Evolutionary conservation across 2,113 vertebrate genomes (phyloP).

Genomic region (Heliornis fulica): DNA sequence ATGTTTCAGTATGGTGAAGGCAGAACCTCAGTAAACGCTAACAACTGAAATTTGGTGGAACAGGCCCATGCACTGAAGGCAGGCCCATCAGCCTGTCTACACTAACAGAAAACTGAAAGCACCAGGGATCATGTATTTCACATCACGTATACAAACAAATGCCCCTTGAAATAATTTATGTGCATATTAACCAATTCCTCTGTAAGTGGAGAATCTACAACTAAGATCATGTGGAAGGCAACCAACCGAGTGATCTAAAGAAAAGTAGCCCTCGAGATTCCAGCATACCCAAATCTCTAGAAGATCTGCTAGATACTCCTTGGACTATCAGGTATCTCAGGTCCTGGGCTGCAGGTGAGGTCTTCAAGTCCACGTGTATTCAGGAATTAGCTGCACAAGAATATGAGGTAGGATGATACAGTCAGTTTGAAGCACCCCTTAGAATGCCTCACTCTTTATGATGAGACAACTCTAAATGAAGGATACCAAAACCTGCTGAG

Average conservation of each 20-base stretch:
- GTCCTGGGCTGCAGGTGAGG: neutral
- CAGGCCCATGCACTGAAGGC: neutral
- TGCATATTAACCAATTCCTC: neutral
- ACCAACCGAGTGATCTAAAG: neutral
- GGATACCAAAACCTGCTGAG: neutral
- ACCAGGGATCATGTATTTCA: neutral
- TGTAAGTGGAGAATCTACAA: neutral
- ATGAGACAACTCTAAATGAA: neutral
- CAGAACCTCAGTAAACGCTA: neutral
- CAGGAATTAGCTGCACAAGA: neutral
- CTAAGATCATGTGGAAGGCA: neutral
- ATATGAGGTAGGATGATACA: neutral
- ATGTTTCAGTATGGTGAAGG: neutral
- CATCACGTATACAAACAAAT: neutral
- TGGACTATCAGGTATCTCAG: neutral
- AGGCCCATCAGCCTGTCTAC: neutral
- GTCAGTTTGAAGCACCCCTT: neutral
- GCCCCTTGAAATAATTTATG: neutral
- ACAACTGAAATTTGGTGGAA: accelerated
- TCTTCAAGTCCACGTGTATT: neutral
- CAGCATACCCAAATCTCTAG: neutral
- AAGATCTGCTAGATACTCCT: neutral
- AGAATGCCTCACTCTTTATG: neutral
- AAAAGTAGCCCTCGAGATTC: neutral
- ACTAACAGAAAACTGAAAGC: neutral